Evolutionary conservation across 92 coral and sea anemone species (phyloP), one percentile per base, ranked within the genome.

Genomic region (Parazoanthus swiftii): DNA sequence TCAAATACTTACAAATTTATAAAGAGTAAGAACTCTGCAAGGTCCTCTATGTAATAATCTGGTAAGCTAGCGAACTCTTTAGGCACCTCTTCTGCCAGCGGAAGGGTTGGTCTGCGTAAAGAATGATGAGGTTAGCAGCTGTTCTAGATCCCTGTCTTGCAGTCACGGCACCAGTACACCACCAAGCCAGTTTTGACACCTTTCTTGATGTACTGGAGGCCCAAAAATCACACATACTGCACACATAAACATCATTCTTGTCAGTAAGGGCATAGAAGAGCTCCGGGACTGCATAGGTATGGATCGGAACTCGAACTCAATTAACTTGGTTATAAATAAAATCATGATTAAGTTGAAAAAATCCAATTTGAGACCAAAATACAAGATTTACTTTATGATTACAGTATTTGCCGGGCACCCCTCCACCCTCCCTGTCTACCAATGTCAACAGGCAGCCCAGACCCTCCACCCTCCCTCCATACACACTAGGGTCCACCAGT

Each of bases 21-120:
- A 89, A 97, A 97, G 50, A 92, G 94, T 20, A 97, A 93, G 81
- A 97, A 97, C 89, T 97, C 99, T n/a, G 99, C 97, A 79, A 97
- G 91, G 63, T 97, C 99, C 68, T 96, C 94, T 35, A 97, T 90
- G 84, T 90, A 94, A 83, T 85, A 97, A 75, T 97, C 99, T 29
- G 99, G 99, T 25, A 97, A 92, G 26, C 98, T 89, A 20, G 95
- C 97, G 76, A 97, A 93, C 86, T 86, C 90, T 87, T 92, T 91
- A 36, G 98, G 93, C 67, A 94, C 93, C 48, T 85, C 89, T 44
- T 88, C 86, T 56, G 92, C 89, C 81, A 97, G 91, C 20, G 99
- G 99, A 39, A 94, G 88, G 65, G 88, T 88, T 6, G 94, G 76
- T 85, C 98, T 94, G 85, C 25, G 54, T 36, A 63, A 38, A 58